Evolutionary conservation across 2,888 invertebrate species (phyloP), one percentile per base, ranked within the genome.

Genomic region (Cremastobaeus sp.): DNA sequence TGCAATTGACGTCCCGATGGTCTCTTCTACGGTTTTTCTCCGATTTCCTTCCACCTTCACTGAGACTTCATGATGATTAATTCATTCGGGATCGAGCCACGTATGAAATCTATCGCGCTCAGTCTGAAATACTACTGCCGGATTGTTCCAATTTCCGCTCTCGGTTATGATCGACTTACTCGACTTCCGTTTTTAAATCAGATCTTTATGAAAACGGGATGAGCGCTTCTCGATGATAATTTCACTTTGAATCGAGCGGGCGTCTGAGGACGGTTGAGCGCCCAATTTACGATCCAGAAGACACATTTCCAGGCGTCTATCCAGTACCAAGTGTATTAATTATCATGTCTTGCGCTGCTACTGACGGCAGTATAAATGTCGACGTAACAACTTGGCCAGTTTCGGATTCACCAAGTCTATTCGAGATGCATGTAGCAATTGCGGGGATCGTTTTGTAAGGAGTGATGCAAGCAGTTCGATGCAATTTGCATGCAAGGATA

Each of bases 381-480:
- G 57, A 52, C 48, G 71, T 77, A 82, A 82, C 82, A 80, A 82
- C 78, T 76, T 70, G 74, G 69, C 75, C 78, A 77, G 78, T 80
- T 70, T 68, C 45, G 62, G 70, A 76, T 66, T 62, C 68, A 59
- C 45, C 48, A 74, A 65, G 81, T 83, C 82, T 83, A 82, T 83
- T 81, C 79, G 70, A 62, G 30, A 78, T 80, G 76, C 78, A 77
- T 73, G 71, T 55, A 76, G 70, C 76, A 79, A 80, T 79, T 82
- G 68, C 66, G 66, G 55, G 80, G 74, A 79, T 82, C 79, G 79
- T 55, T 70, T 60, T 54, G 65, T 70, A 55, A 54, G 54, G 59
- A n/a, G n/a, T n/a, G n/a, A n/a, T 48, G 65, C 54, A 37, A 59
- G 69, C 50, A 30, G 69, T 68, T 65, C 43, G 45, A 65, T 69